These are phyloP conservation scores for Caenorhabditis wallacei DNA, from an alignment of 2,888 invertebrate genomes.

Conservation along the genomic window DNA sequence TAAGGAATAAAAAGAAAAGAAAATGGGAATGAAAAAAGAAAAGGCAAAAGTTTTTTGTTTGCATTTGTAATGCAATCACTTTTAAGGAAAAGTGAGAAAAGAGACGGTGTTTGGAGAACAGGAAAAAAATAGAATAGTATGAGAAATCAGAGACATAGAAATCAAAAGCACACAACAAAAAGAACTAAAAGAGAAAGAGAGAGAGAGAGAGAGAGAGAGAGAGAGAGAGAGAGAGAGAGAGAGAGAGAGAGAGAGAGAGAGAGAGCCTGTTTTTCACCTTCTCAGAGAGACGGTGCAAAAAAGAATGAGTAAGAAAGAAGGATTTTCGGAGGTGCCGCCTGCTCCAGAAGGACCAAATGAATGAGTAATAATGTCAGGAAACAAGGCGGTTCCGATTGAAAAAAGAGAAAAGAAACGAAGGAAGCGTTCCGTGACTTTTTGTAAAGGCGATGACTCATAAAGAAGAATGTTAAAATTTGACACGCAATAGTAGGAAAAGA, in stretches of 20 bases:
- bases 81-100: conserved; percentile 48
- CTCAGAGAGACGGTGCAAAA: conserved; percentile 1
- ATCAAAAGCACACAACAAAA: conserved; percentile 39
- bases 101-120: conserved; percentile 36
- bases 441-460: conserved; percentile 31
- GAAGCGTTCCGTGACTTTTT: conserved; percentile 45
- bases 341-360: conserved; percentile 20
- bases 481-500: conserved; percentile 18
- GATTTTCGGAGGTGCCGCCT: conserved; percentile 26
- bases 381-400: conserved; percentile 11
- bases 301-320: conserved; percentile 21
- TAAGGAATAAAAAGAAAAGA: conserved; percentile 14
- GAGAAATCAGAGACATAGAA: conserved; percentile 37
- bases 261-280: conserved; percentile 8
- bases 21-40: conserved; percentile 32
- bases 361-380: conserved; percentile 34
- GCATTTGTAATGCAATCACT: conserved; percentile 62
- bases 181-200: background rate
- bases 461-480: conserved; percentile 9
- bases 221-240: too few species aligned
- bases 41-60: conserved; percentile 49
- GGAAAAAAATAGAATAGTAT: conserved; percentile 3
- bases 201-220: conserved; percentile 18
- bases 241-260: too few species aligned
- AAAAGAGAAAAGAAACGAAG: conserved; percentile 3